Conservation (phyloP, 2,113 vertebrate species). For the Turdus rufiventris region DNA sequence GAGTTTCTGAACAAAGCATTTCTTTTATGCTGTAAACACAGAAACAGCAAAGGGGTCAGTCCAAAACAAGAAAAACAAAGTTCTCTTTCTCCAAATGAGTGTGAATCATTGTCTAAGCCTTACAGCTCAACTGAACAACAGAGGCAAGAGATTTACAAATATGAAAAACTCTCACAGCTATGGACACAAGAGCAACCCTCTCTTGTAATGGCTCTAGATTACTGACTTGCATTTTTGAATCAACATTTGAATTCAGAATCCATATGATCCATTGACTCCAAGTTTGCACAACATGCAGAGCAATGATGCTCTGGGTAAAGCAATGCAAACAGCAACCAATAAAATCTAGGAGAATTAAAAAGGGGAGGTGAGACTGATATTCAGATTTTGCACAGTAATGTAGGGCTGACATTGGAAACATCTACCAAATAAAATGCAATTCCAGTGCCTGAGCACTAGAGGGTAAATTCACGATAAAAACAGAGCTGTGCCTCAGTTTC, state of each 20-base stretch:
- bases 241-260: background rate
- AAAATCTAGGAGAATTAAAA: background rate
- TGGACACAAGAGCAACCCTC: background rate
- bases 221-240: background rate
- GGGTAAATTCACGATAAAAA: background rate
- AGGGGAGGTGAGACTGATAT: rapidly evolving
- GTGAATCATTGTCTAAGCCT: background rate
- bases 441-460: constrained; percentile 12
- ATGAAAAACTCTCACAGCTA: background rate
- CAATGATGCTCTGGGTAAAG: background rate
- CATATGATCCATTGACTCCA: background rate
- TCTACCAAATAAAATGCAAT: background rate
- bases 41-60: background rate
- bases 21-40: background rate
- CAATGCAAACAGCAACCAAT: background rate
- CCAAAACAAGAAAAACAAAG: background rate
- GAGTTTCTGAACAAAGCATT: background rate
- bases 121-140: background rate
- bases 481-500: constrained; percentile 1
- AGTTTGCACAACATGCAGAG: background rate
- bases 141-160: background rate
- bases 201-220: background rate
- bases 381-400: background rate
- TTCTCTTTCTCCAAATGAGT: background rate
- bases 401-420: background rate